Percentiles rank a stretch among this genome's conserved stretches.
These are phyloP conservation scores for Octopus bimaculoides DNA, from an alignment of 1,140 invertebrate genomes.

Conservation along the genomic window DNA sequence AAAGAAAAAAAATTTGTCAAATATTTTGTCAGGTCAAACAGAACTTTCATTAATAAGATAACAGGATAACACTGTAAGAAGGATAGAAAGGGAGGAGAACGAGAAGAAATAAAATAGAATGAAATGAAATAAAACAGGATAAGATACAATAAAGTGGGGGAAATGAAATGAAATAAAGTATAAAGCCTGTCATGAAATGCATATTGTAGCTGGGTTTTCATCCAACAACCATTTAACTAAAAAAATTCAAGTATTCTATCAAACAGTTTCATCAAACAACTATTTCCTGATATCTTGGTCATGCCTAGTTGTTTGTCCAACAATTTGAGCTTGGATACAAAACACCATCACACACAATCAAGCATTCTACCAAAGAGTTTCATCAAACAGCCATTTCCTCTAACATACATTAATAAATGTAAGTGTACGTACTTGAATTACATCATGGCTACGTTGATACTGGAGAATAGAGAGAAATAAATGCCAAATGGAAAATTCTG, in stretches of 20 bases:
- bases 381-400: background rate
- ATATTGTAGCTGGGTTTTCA: no score
- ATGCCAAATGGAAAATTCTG: constrained; percentile 90
- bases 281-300: background rate
- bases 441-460: constrained; percentile 68
- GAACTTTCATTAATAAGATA: background rate
- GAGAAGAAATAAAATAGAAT: background rate
- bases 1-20: background rate
- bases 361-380: background rate
- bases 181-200: no score
- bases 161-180: no score
- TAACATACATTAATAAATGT: background rate
- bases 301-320: background rate
- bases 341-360: background rate
- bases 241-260: no score
- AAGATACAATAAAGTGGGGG: background rate
- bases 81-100: background rate
- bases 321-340: background rate
- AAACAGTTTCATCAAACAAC: background rate
- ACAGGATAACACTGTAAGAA: background rate
- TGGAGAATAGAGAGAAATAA: constrained; percentile 79
- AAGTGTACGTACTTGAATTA: constrained; percentile 40
- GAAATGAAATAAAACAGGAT: background rate
- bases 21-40: background rate
- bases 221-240: no score